Percentiles rank a stretch among this genome's conserved stretches.
phyloP scores from a whole-genome alignment of 2,888 invertebrate genomes.

The Drosophila paramelanica region DNA sequence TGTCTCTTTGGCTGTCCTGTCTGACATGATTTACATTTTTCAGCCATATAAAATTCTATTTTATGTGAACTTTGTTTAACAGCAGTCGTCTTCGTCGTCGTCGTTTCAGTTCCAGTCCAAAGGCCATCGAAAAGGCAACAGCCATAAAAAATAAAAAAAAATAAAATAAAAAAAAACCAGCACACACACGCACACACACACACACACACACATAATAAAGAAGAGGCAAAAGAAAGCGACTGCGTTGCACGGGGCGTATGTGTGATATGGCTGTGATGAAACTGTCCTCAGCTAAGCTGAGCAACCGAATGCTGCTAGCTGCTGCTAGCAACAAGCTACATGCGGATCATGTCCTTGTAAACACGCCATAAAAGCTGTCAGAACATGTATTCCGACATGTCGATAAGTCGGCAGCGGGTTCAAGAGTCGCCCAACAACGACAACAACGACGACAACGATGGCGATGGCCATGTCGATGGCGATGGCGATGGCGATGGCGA shows the following conservation, averaged over 20 bases:
- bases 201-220: neutral
- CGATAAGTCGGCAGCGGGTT: slow-evolving; percentile 76
- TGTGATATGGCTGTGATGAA: slow-evolving; percentile 36
- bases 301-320: slow-evolving; percentile 16
- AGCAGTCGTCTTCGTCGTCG: slow-evolving; percentile 47
- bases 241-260: slow-evolving; percentile 58
- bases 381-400: slow-evolving; percentile 78
- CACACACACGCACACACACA: too few relatives aligned
- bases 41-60: slow-evolving; percentile 76
- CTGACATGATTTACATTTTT: slow-evolving; percentile 79
- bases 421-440: slow-evolving; percentile 52
- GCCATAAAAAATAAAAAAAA: slow-evolving; percentile 44
- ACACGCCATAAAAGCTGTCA: slow-evolving; percentile 79
- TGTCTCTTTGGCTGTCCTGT: slow-evolving; percentile 30
- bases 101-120: slow-evolving; percentile 36
- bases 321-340: slow-evolving; percentile 60
- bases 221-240: neutral
- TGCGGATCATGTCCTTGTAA: slow-evolving; percentile 80
- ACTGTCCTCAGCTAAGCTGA: slow-evolving; percentile 13
- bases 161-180: too few relatives aligned
- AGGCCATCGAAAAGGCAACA: slow-evolving; percentile 33
- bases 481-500: slow-evolving; percentile 43
- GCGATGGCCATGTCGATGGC: slow-evolving; percentile 21
- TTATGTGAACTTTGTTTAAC: slow-evolving; percentile 73
- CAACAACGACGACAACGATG: slow-evolving; percentile 3